Conservation (phyloP, 2,797 vertebrate genomes). For the Danio albolineatus region DNA sequence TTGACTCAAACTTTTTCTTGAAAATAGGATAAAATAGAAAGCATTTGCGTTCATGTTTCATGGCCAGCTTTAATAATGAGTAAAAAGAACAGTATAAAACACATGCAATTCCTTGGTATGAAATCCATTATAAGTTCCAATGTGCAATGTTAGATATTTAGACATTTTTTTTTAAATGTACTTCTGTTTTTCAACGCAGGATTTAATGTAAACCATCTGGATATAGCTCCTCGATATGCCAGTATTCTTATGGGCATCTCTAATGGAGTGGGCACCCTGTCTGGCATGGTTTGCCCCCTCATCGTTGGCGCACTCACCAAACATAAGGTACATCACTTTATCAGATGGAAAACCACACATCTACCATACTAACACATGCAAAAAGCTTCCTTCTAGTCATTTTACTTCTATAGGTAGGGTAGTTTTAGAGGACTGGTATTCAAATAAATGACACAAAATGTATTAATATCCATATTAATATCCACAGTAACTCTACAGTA, state of each 20-base stretch:
- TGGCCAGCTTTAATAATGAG: background rate
- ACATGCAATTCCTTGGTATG: too few species aligned
- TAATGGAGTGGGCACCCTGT: constrained; percentile 94
- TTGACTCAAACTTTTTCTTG: background rate
- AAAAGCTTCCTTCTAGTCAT: background rate
- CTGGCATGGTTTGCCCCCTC: constrained; percentile 97
- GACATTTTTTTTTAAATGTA: too few species aligned
- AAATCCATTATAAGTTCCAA: background rate
- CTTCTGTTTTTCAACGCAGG: constrained; percentile 74
- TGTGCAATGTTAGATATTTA: background rate
- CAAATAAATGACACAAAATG: background rate
- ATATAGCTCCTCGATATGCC: constrained; percentile 97
- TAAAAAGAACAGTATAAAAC: too few species aligned
- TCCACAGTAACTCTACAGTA: too few species aligned
- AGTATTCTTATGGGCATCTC: constrained; percentile 99
- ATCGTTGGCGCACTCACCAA: constrained; percentile 96
- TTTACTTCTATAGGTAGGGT: background rate
- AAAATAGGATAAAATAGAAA: background rate
- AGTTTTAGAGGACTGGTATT: background rate
- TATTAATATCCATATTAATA: too few species aligned
- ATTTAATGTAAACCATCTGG: constrained; percentile 98
- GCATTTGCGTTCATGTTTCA: background rate
- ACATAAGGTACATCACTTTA: constrained; percentile 76
- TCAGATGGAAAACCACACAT: background rate
- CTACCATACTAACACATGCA: background rate